Evolutionary conservation across 2,113 vertebrate genomes (phyloP).

Genomic region (Tachycineta bicolor): DNA sequence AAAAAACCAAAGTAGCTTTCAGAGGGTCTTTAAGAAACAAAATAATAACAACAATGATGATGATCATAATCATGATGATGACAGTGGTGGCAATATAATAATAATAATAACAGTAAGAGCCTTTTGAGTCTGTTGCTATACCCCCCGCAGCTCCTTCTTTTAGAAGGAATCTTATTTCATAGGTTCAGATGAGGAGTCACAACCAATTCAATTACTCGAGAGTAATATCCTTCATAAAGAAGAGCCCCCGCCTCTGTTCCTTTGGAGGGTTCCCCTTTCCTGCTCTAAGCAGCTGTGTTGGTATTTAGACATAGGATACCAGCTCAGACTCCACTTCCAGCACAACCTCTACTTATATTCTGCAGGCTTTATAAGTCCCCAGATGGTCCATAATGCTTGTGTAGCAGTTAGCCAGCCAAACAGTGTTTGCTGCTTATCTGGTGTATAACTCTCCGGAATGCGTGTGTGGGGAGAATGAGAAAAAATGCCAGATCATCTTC

Average conservation of each 20-base stretch:
- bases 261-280: conserved; percentile 52
- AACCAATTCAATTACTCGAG: conserved; percentile 44
- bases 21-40: conserved; percentile 4
- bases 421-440: conserved; percentile 55
- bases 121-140: not conserved
- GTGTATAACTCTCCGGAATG: conserved; percentile 66
- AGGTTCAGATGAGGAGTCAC: conserved; percentile 9
- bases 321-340: conserved; percentile 61
- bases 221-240: conserved; percentile 49
- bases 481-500: conserved; percentile 70
- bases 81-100: not conserved
- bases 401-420: conserved; percentile 41
- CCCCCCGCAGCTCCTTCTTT: not conserved
- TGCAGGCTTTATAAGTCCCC: conserved; percentile 50
- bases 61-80: not conserved
- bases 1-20: not conserved
- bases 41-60: not conserved
- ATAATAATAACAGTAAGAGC: not conserved
- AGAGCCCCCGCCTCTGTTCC: not conserved
- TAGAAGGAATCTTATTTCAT: conserved; percentile 46
- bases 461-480: conserved; percentile 53
- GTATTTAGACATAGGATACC: conserved; percentile 69
- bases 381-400: conserved; percentile 57
- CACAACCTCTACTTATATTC: conserved; percentile 33
- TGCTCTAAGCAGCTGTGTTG: conserved; percentile 63